Conservation (phyloP, 2,113 vertebrate genomes). For the Psittacula cyanocephala region DNA sequence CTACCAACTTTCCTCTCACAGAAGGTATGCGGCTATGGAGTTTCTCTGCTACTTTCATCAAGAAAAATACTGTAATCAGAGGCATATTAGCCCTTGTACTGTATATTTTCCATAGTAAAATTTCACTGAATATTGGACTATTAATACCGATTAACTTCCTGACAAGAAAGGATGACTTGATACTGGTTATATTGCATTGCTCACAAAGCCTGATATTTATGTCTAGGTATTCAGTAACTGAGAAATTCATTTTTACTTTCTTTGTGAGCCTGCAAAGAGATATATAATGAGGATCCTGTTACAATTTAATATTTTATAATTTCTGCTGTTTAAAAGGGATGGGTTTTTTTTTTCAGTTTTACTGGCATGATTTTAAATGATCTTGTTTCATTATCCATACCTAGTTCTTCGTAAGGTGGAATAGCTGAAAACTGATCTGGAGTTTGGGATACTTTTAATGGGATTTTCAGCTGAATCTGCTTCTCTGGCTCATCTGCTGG, state of each 20-base stretch:
- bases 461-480: neutral
- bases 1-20: neutral
- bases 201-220: neutral
- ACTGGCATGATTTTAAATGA: neutral
- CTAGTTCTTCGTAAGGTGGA: neutral
- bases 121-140: neutral
- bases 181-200: neutral
- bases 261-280: neutral
- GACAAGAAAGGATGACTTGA: neutral
- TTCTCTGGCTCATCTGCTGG: neutral
- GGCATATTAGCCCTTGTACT: neutral
- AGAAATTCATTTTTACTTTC: neutral
- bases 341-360: neutral
- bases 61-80: neutral
- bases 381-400: neutral
- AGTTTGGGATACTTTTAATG: neutral
- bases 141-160: conserved; percentile 5
- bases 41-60: neutral
- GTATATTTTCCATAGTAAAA: neutral
- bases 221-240: neutral
- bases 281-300: neutral
- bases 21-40: neutral
- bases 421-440: neutral
- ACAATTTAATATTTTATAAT: neutral
- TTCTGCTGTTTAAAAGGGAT: neutral